Conservation (phyloP, 2,797 vertebrate species). For the Argentina silus region DNA sequence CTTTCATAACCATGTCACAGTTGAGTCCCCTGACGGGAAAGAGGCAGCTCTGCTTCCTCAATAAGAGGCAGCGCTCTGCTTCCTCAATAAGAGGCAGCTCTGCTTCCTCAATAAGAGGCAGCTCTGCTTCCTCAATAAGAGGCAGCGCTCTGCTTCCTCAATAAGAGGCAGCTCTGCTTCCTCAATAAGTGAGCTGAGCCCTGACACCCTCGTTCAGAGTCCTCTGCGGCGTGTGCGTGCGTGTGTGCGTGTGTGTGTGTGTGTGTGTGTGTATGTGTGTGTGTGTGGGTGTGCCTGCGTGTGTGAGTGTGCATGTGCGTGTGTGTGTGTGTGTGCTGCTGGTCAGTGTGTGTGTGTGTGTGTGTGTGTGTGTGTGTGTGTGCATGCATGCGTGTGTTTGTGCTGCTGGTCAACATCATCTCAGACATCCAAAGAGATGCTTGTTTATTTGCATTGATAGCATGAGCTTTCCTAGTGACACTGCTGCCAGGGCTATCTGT, state of each 20-base stretch:
- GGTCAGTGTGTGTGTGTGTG: neutral
- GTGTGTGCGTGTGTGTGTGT: constrained; percentile 1
- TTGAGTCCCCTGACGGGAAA: neutral
- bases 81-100: too few species aligned
- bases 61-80: neutral
- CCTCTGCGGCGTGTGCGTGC: neutral
- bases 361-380: neutral
- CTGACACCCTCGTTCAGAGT: neutral
- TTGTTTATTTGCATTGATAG: neutral
- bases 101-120: neutral
- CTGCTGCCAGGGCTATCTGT: neutral
- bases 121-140: neutral
- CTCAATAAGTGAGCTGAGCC: neutral
- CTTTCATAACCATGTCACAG: constrained; percentile 11
- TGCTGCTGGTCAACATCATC: neutral
- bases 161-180: too few species aligned
- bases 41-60: too few species aligned
- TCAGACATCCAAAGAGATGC: neutral
- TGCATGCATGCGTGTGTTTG: too few species aligned
- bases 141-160: too few species aligned
- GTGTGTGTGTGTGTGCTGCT: too few species aligned
- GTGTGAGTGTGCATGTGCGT: too few species aligned
- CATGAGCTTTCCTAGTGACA: neutral
- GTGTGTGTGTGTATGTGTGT: neutral
- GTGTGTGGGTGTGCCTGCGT: too few species aligned